These are phyloP conservation scores for Hydrolagus affinis DNA, from an alignment of 2,113 vertebrate genomes.

Conservation along the genomic window DNA sequence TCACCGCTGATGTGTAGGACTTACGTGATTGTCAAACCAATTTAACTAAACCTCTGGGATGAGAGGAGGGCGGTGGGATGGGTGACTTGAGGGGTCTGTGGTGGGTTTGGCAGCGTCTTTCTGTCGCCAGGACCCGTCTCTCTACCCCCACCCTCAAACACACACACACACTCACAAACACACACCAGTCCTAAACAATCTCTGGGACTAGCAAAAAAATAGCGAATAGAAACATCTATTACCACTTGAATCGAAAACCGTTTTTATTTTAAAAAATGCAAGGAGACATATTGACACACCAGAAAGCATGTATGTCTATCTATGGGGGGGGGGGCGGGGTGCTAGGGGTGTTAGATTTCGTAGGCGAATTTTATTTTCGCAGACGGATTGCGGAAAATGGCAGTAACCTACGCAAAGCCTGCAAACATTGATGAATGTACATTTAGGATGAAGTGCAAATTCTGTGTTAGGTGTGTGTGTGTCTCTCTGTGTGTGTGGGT, in stretches of 20 bases:
- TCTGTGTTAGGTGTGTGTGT: too few species aligned
- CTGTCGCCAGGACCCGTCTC: constrained; percentile 53
- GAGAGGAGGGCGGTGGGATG: constrained; percentile 48
- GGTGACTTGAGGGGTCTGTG: constrained; percentile 40
- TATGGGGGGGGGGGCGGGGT: too few species aligned
- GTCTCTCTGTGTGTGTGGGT: too few species aligned
- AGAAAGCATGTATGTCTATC: too few species aligned
- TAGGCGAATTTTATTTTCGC: too few species aligned
- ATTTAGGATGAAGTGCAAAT: too few species aligned
- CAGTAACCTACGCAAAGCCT: too few species aligned
- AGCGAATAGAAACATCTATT: not conserved
- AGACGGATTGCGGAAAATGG: too few species aligned
- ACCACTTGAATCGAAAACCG: not conserved
- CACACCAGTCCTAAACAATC: constrained; percentile 16
- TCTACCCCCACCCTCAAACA: not conserved
- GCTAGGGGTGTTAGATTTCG: too few species aligned
- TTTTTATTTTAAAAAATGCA: not conserved
- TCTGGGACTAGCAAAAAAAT: not conserved
- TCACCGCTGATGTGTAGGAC: constrained; percentile 53
- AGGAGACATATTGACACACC: not conserved
- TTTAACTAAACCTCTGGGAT: constrained; percentile 64
- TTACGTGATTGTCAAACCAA: constrained; percentile 69
- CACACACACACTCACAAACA: too few species aligned
- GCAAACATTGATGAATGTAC: too few species aligned
- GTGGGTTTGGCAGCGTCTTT: constrained; percentile 54